Evolutionary conservation across 2,113 vertebrate genomes (phyloP).

Genomic region (Lutjanus erythropterus): DNA sequence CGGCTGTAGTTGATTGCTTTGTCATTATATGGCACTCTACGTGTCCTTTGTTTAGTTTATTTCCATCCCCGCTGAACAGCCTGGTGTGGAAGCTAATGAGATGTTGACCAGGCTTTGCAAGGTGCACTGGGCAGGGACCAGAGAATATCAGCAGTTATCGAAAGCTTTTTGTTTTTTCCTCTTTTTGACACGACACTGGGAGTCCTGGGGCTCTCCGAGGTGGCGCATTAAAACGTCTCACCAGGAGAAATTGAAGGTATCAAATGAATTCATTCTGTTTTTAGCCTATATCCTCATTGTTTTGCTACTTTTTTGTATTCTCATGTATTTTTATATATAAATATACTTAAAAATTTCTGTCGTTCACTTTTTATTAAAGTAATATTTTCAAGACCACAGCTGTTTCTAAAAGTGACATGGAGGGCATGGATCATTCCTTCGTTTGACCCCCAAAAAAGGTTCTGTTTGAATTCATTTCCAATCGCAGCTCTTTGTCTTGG

Average conservation of each 20-base stretch:
- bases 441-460: constrained; percentile 55
- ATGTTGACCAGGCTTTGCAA: constrained; percentile 56
- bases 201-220: constrained; percentile 66
- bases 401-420: constrained; percentile 81
- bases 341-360: constrained; percentile 86
- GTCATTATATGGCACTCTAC: constrained; percentile 74
- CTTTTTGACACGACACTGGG: constrained; percentile 71
- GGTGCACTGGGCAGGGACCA: constrained; percentile 79
- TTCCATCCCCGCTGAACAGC: constrained; percentile 52
- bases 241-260: constrained; percentile 81
- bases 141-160: constrained; percentile 72
- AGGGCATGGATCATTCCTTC: constrained; percentile 75
- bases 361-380: constrained; percentile 87
- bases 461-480: constrained; percentile 65
- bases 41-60: constrained; percentile 62
- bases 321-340: constrained; percentile 89
- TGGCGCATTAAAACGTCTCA: constrained; percentile 68
- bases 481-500: constrained; percentile 64
- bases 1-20: constrained; percentile 68
- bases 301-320: constrained; percentile 88
- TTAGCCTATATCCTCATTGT: constrained; percentile 84
- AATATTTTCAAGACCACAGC: constrained; percentile 85
- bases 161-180: constrained; percentile 37
- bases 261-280: constrained; percentile 81
- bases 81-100: constrained; percentile 54